A percentile compares a stretch with the other conserved stretches of the same genome.
Evolutionary conservation across 1,140 invertebrate genomes (phyloP).

Genomic region (Aphis gossypii): DNA sequence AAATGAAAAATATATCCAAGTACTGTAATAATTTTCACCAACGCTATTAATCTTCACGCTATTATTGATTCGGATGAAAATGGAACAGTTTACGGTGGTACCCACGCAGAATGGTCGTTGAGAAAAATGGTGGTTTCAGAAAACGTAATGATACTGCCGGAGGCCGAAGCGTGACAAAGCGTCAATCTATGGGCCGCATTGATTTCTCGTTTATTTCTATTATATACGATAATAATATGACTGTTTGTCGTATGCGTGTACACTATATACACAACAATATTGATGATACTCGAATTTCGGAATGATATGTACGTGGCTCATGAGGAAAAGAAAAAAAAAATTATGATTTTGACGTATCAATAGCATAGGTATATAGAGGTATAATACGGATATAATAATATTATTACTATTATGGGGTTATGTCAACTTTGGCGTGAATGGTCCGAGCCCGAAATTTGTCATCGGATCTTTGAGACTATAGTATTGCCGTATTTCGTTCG

Average conservation of each 20-base stretch:
- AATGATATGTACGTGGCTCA: neutral
- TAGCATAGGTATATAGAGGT: neutral
- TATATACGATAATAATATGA: neutral
- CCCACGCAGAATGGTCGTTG: too few relatives aligned
- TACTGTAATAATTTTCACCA: neutral
- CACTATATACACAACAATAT: too few relatives aligned
- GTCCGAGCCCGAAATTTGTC: neutral
- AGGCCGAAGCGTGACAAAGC: neutral
- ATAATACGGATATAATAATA: neutral
- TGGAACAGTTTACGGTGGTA: neutral
- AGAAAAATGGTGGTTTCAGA: neutral
- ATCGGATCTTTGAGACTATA: neutral
- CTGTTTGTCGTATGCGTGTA: neutral
- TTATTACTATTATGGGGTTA: neutral
- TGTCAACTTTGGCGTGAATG: neutral
- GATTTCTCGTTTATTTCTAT: conserved; percentile 11
- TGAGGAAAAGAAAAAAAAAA: neutral
- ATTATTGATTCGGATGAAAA: conserved; percentile 4
- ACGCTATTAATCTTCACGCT: neutral
- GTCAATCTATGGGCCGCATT: neutral
- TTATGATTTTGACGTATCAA: conserved; percentile 1
- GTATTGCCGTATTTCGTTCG: neutral
- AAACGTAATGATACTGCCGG: neutral
- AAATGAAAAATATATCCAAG: conserved; percentile 9
- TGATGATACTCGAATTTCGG: too few relatives aligned